phyloP scores from a whole-genome alignment of 2,113 vertebrate species.

The Aythya baeri region DNA sequence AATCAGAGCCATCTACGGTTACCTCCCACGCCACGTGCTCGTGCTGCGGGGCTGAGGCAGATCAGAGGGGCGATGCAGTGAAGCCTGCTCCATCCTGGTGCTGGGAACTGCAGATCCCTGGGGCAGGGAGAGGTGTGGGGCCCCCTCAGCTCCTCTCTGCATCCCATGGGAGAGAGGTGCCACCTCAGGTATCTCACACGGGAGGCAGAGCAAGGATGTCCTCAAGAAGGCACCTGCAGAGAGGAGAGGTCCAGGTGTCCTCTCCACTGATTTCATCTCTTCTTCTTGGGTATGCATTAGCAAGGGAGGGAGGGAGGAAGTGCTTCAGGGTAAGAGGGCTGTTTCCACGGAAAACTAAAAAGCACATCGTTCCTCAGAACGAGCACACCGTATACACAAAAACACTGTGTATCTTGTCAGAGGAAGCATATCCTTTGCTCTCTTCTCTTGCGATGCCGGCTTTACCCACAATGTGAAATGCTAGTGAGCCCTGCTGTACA shows the following conservation, averaged over 20 bases:
- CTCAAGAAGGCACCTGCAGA: background rate
- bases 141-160: background rate
- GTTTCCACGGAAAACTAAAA: slow-evolving; percentile 6
- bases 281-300: background rate
- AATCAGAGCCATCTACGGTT: slow-evolving; percentile 46
- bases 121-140: background rate
- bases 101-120: background rate
- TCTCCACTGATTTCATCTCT: too few species aligned
- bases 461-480: background rate
- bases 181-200: fast-evolving
- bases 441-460: background rate
- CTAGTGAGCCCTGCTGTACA: fast-evolving
- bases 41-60: background rate
- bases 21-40: background rate
- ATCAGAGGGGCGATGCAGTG: background rate
- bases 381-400: background rate
- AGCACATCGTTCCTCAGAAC: background rate
- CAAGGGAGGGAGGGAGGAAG: background rate
- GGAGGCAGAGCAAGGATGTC: background rate
- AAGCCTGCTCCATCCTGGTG: background rate
- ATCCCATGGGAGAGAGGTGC: background rate
- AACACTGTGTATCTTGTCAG: background rate
- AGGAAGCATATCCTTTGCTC: slow-evolving; percentile 6
- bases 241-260: background rate
- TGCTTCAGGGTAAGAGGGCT: background rate